Conservation (phyloP, 2,113 vertebrate genomes). For the Eretmochelys imbricata region DNA sequence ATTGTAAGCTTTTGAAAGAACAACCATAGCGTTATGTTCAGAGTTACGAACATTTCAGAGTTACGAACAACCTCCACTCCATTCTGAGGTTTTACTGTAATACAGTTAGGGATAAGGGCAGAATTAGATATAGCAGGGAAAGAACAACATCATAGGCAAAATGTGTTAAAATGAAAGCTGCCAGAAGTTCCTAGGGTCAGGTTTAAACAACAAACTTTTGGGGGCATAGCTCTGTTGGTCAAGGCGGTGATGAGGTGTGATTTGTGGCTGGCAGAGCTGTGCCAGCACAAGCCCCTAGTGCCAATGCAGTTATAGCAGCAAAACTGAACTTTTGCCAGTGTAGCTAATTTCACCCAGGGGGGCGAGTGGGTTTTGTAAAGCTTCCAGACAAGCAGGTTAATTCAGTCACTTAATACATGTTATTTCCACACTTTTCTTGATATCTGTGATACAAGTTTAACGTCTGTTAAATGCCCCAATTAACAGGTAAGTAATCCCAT, state of each 20-base stretch:
- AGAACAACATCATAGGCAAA: background rate
- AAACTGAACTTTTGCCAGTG: background rate
- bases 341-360: background rate
- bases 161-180: background rate
- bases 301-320: background rate
- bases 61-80: too few species aligned
- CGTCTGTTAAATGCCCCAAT: background rate
- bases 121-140: fast-evolving
- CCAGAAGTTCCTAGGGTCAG: background rate
- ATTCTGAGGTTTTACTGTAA: too few species aligned
- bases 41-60: too few species aligned
- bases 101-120: background rate
- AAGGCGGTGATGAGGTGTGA: background rate
- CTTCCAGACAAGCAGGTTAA: background rate
- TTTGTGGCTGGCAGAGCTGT: background rate
- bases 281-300: fast-evolving
- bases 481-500: fast-evolving
- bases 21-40: too few species aligned
- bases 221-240: background rate
- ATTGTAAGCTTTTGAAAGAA: too few species aligned
- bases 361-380: background rate
- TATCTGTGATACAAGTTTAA: background rate
- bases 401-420: background rate
- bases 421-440: background rate
- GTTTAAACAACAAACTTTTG: fast-evolving